phyloP scores from a whole-genome alignment of 2,113 vertebrate species.

The Chionis minor region DNA sequence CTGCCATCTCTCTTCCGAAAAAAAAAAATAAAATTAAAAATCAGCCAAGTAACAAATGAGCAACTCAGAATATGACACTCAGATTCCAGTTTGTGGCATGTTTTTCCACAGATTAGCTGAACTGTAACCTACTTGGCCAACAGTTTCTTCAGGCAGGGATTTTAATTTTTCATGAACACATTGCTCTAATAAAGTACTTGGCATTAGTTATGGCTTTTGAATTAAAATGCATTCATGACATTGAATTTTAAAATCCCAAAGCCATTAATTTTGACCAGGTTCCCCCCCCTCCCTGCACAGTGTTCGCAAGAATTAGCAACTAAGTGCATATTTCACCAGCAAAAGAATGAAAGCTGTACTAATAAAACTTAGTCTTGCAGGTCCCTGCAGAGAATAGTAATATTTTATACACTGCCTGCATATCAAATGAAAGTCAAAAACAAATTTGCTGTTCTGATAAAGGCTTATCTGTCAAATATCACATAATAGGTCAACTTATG shows the following conservation, averaged over 20 bases:
- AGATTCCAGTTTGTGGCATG: background rate
- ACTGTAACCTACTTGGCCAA: conserved; percentile 54
- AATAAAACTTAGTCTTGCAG: conserved; percentile 20
- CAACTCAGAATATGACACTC: background rate
- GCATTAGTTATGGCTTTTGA: conserved; percentile 67
- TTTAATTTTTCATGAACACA: conserved; percentile 58
- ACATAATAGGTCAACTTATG: background rate
- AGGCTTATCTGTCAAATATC: conserved; percentile 9
- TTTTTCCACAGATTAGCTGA: conserved; percentile 35
- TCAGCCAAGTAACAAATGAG: background rate
- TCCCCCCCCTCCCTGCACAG: background rate
- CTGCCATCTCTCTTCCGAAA: background rate
- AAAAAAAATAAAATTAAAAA: background rate
- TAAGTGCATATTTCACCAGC: conserved; percentile 45
- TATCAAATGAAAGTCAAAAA: conserved; percentile 31
- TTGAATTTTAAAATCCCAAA: conserved; percentile 64
- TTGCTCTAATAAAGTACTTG: conserved; percentile 65
- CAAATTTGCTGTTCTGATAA: conserved; percentile 9
- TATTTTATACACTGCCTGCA: conserved; percentile 38
- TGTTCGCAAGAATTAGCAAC: conserved; percentile 27
- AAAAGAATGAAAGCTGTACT: conserved; percentile 9
- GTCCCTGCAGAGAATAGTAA: background rate
- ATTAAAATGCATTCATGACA: conserved; percentile 71
- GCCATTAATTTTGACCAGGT: conserved; percentile 48
- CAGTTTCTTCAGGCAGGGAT: conserved; percentile 37